Evolutionary conservation across 2,888 invertebrate species (phyloP).

Genomic region (Acanthosepion lycidas): DNA sequence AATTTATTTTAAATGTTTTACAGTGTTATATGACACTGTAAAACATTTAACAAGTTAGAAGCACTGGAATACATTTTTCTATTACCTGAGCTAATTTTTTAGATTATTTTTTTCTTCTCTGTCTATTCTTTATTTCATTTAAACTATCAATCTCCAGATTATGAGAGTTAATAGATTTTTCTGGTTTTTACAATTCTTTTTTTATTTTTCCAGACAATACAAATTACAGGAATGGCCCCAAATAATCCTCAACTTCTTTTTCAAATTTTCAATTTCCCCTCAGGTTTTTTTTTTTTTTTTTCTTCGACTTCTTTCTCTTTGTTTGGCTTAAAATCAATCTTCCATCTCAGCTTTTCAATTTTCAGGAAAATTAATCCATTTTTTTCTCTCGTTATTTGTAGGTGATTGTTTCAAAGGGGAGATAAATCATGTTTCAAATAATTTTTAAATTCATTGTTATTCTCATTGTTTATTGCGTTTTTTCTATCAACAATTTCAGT

Average conservation of each 20-base stretch:
- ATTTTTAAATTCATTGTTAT: not conserved
- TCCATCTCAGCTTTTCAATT: not conserved
- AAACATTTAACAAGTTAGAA: not conserved
- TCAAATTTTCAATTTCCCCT: not conserved
- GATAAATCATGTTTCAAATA: not conserved
- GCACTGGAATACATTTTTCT: not conserved
- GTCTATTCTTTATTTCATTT: not conserved
- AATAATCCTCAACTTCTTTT: not conserved
- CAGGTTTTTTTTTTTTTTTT: not conserved
- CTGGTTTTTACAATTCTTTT: not conserved
- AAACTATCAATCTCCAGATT: not conserved
- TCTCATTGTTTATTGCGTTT: not conserved
- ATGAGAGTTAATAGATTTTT: not conserved
- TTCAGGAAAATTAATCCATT: not conserved
- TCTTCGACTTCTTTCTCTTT: not conserved
- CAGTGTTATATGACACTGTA: not conserved
- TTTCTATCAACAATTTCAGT: not conserved
- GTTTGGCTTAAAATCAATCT: not conserved
- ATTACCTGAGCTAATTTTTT: not conserved
- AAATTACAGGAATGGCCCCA: not conserved
- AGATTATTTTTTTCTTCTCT: not conserved
- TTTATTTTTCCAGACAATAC: not conserved
- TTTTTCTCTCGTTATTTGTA: not conserved
- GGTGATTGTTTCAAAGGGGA: not conserved
- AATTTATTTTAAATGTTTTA: not conserved